Evolutionary conservation across 30 jellyfish, hydroid and myxozoan genomes (phyloP), one percentile per base, ranked within the genome.

Genomic region (Aurelia sp.): DNA sequence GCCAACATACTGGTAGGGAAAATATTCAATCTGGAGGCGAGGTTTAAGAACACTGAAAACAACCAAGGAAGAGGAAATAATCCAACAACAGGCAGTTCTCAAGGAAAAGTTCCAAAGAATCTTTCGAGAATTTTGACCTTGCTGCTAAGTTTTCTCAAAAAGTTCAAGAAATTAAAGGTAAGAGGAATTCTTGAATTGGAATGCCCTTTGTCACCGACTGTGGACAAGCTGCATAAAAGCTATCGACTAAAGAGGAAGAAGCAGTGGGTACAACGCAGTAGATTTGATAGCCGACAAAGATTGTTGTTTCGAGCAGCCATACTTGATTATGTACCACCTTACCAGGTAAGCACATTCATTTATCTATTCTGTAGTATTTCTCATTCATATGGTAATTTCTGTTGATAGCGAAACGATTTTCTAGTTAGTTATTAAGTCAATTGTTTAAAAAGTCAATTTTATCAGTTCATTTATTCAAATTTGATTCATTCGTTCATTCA

Each of bases 221-320:
- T 60, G 74, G 61, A 50, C 6, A 62, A 33, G 40, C 18, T 70
- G 81, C 63, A 8, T 21, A 65, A 47, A 27, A n/a, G 31, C 8
- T 68, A 79, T 50, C 61, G 60, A 4, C 22, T 19, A 27, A 11
- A 37, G 22, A 70, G 60, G 64, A 58, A 72, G 35, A 58, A 47
- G 76, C 27, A 50, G 44, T 16, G 11, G 4, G 30, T 21, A 59
- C 69, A 59, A 59, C 13, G 13, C 33, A 21, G 33, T 59, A 21
- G 6, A 21, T 59, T 59, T 12, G 35, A 59, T 13, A 47, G 62
- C 30, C 66, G 7, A 3, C 87, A 63, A 66, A 60, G 44, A 19
- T 16, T 59, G 76, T 33, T 80, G 52, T 89, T 81, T 76, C 76
- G 67, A 30, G 13, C 86, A 3, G 97, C 97, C 27, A 75, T 66